A percentile compares a stretch with the other conserved stretches of the same genome.
Evolutionary conservation across 2,888 invertebrate genomes (phyloP).

Genomic region (Chrysolina haemoptera): DNA sequence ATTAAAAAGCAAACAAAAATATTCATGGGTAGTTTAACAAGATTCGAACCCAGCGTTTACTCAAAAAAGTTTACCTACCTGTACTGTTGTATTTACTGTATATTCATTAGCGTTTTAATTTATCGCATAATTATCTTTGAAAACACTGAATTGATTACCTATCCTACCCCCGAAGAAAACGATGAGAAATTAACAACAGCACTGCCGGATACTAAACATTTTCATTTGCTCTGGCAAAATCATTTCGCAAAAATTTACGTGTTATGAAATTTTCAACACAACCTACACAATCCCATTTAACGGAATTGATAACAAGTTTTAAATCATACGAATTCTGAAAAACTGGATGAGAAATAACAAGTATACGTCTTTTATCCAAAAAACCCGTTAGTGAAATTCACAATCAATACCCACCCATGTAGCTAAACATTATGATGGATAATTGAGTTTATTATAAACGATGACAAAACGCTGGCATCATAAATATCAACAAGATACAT

Average conservation of each 20-base stretch:
- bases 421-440: slow-evolving; percentile 1
- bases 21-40: too few relatives aligned
- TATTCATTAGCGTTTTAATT: too few relatives aligned
- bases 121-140: too few relatives aligned
- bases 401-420: slow-evolving; percentile 23
- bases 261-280: neutral
- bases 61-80: too few relatives aligned
- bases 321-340: neutral
- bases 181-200: neutral
- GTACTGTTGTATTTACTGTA: too few relatives aligned
- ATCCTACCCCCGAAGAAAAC: too few relatives aligned
- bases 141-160: too few relatives aligned
- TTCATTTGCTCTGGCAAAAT: neutral
- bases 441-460: slow-evolving; percentile 23
- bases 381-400: slow-evolving; percentile 5
- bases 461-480: slow-evolving; percentile 21
- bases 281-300: neutral
- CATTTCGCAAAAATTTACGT: neutral
- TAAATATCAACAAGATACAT: slow-evolving; percentile 20
- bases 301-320: neutral
- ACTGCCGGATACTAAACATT: neutral
- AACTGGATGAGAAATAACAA: neutral
- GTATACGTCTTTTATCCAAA: neutral
- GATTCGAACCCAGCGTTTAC: too few relatives aligned
- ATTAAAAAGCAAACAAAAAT: too few relatives aligned